Conservation (phyloP, 2,113 vertebrate genomes). For the Leiothrix lutea region DNA sequence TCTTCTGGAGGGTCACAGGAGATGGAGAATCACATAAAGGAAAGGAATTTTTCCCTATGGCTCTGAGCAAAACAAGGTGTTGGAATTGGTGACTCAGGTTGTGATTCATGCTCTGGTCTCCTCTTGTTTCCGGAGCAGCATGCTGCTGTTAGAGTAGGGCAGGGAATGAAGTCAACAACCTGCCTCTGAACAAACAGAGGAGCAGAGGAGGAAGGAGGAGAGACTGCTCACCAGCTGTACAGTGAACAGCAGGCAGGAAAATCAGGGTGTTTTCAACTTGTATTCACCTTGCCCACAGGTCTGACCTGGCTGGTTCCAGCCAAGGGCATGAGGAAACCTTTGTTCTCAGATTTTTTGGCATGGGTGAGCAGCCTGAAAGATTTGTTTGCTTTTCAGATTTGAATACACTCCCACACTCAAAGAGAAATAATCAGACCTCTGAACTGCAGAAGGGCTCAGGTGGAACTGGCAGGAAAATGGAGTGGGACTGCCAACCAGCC, state of each 20-base stretch:
- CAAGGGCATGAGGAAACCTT: not conserved
- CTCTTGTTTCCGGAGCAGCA: accelerated
- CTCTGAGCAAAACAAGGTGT: not conserved
- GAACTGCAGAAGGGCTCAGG: not conserved
- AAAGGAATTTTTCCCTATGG: not conserved
- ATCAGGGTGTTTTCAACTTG: not conserved
- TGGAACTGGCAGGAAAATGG: not conserved
- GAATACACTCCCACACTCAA: not conserved
- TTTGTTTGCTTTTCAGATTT: conserved; percentile 14
- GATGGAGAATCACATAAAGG: not conserved
- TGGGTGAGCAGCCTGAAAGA: not conserved
- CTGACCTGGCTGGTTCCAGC: not conserved
- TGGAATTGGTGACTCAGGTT: not conserved
- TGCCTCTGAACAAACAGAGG: not conserved
- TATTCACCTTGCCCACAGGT: not conserved
- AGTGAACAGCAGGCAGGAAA: not conserved
- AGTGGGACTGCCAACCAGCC: not conserved
- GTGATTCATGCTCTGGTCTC: conserved; percentile 16
- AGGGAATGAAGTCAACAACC: not conserved
- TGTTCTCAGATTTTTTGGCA: not conserved
- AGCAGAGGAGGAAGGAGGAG: not conserved
- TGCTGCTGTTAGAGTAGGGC: not conserved
- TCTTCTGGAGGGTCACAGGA: not conserved
- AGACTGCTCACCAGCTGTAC: not conserved
- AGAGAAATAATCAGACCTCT: not conserved